Conservation (phyloP, 1,140 invertebrate species). For the Eriocheir sinensis region DNA sequence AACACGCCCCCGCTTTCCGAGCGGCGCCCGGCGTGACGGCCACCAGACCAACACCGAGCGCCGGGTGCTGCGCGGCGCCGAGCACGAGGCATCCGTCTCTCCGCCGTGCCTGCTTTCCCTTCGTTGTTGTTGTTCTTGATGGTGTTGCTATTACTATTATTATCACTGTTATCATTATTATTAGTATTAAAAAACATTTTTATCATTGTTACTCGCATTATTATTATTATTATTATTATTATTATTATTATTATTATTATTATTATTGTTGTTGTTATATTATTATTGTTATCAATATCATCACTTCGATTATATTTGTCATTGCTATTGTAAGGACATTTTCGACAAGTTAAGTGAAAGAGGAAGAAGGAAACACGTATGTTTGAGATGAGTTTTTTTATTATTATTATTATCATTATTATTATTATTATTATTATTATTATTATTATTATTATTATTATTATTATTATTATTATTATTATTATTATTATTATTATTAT, state of each 20-base stretch:
- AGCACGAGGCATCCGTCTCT: not conserved
- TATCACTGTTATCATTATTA: not conserved
- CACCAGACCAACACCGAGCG: not conserved
- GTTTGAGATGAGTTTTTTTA: no score
- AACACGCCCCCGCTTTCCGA: no score
- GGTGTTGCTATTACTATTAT: not conserved
- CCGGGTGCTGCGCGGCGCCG: no score
- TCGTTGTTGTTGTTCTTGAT: not conserved
- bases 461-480: slow-evolving; percentile 35
- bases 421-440: no score
- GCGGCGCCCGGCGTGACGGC: not conserved
- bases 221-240: not conserved
- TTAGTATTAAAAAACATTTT: not conserved
- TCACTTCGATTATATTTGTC: not conserved
- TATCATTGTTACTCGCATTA: not conserved
- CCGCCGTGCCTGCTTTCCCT: not conserved
- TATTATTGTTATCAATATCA: not conserved
- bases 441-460: no score
- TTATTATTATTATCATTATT: not conserved
- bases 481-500: slow-evolving; percentile 27
- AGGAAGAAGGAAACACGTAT: no score
- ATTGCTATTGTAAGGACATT: not conserved
- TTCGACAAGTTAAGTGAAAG: no score
- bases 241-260: not conserved
- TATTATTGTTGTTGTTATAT: not conserved